A percentile compares a stretch with the other conserved stretches of the same genome.
Evolutionary conservation across 2,113 vertebrate species (phyloP).

Genomic region (Promerops cafer): DNA sequence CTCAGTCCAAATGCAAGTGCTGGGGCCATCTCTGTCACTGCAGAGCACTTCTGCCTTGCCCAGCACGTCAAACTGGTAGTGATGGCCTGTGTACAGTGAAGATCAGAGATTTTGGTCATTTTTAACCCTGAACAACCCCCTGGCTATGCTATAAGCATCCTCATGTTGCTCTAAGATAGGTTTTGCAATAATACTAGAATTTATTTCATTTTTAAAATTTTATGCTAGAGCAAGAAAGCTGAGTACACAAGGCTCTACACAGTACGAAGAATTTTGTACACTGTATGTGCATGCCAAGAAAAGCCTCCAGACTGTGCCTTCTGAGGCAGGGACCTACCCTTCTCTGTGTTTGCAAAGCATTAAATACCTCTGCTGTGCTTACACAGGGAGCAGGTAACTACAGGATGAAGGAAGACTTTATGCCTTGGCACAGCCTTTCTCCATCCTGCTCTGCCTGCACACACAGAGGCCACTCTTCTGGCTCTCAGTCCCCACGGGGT

Average conservation of each 20-base stretch:
- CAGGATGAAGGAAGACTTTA: not conserved
- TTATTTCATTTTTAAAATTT: not conserved
- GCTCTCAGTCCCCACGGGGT: not conserved
- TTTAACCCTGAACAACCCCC: not conserved
- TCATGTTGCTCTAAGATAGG: not conserved
- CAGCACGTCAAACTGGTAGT: rapidly evolving
- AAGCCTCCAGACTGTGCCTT: not conserved
- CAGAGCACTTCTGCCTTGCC: not conserved
- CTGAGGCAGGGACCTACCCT: not conserved
- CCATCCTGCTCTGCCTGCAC: not conserved
- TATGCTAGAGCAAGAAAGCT: not conserved
- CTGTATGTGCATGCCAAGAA: not conserved
- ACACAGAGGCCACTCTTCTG: not conserved
- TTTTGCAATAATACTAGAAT: not conserved
- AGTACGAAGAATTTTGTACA: not conserved
- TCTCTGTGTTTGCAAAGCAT: not conserved
- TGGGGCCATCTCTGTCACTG: not conserved
- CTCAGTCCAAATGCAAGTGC: not conserved
- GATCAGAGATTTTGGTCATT: not conserved
- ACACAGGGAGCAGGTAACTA: not conserved
- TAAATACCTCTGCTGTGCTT: rapidly evolving
- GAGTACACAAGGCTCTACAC: not conserved
- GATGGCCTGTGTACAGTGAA: not conserved
- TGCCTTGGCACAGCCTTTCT: not conserved
- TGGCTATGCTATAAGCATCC: not conserved